These are phyloP conservation scores for Rhagium mordax DNA, from an alignment of 2,888 invertebrate species.

Conservation along the genomic window DNA sequence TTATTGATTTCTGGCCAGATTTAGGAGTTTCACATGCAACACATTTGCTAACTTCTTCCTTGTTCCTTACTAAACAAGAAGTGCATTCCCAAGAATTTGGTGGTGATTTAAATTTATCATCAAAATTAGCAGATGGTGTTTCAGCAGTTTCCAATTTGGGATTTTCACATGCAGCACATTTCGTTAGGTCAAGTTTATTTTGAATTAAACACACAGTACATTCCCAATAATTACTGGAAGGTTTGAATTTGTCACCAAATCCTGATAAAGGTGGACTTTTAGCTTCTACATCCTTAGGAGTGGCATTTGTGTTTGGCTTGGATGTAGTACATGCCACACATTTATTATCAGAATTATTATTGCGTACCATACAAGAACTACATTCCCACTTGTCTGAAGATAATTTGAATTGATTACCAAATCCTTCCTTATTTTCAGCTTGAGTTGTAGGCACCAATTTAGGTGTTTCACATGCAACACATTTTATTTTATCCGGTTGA, in stretches of 20 bases:
- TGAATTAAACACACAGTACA: conserved; percentile 76
- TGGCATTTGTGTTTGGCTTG: conserved; percentile 19
- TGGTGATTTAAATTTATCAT: conserved; percentile 67
- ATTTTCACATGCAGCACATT: conserved; percentile 74
- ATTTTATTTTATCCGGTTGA: conserved; percentile 68
- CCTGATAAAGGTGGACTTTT: conserved; percentile 72
- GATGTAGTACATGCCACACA: conserved; percentile 18
- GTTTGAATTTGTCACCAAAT: conserved; percentile 45
- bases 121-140: conserved; percentile 34
- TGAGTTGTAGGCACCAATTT: conserved; percentile 62
- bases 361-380: conserved; percentile 71
- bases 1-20: conserved; percentile 59
- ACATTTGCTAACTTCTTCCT: conserved; percentile 69
- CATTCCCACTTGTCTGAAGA: conserved; percentile 67
- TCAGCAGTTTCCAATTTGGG: conserved; percentile 30
- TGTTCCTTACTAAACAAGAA: conserved; percentile 75
- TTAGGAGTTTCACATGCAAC: conserved; percentile 73
- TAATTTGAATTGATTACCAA: conserved; percentile 58
- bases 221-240: conserved; percentile 72
- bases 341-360: conserved; percentile 53
- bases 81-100: conserved; percentile 74
- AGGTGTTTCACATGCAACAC: conserved; percentile 73
- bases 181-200: conserved; percentile 69
- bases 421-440: conserved; percentile 49
- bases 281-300: background rate